Base-by-base conservation (phyloP, 2,888 invertebrate species). In the Brassicogethes aeneus region DNA sequence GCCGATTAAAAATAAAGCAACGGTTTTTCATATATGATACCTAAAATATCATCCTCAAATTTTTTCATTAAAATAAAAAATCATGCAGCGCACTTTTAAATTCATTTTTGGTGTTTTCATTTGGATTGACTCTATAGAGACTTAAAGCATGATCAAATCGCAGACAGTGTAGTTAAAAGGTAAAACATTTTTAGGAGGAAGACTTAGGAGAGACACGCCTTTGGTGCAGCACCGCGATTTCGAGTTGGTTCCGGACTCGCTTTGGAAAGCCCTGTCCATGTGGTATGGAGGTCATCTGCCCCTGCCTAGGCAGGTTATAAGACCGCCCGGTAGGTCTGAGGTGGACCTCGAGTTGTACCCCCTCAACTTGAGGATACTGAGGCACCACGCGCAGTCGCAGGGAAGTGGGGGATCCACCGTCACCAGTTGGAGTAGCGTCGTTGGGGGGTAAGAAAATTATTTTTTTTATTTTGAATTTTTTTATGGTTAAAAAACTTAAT, bases 341-440 rank as follows among this genome's bases (percentile, higher is more conserved):
- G 78, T 87, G 0, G 90, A 91, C 56, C 63, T 93, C 36, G 93
- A 93, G 61, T 65, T 92, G 23, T 90, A 90, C 62, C 92, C 92
- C 0, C 62, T 90, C 29, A 85, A 82, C 54, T 64, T 92, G 47
- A 76, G 82, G 47, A 74, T 93, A 30, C 70, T 84, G 41, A 73
- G 87, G 23, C 91, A 92, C 65, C 79, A 74, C 41, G 68, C 75
- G 61, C 72, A 61, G 44, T 58, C 57, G 16, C 44, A 46, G n/a
- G 40, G 50, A 13, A 48, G 43, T 15, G 41, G 43, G 3, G 40
- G 37, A 16, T 36, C 46, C 12, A 44, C 48, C 15, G 50, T 60
- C 1, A 55, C 60, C 10, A 49, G 54, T 2, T 65, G 64, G 63
- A 62, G 63, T 33, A 57, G 53, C 33, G 65, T 66, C 2, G 65